Percentiles rank a stretch among this genome's conserved stretches.
Evolutionary conservation across 1,140 invertebrate species (phyloP).

Genomic region (Temnothorax curvispinosus): DNA sequence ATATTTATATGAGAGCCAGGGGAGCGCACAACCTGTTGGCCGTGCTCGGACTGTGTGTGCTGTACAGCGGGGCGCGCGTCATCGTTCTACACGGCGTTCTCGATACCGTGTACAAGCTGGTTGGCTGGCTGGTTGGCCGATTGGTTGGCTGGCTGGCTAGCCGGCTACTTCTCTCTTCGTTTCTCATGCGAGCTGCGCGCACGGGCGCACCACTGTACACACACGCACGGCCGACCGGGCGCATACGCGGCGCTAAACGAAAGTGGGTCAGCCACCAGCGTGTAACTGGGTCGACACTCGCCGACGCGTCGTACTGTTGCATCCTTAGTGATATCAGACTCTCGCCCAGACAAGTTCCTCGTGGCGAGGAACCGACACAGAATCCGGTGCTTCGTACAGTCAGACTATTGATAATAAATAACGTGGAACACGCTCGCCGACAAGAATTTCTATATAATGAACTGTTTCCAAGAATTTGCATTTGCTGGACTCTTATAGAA

Average conservation of each 20-base stretch:
- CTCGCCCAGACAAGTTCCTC: background rate
- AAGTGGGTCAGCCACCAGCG: conserved; percentile 76
- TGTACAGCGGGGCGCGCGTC: conserved; percentile 60
- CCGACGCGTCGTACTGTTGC: background rate
- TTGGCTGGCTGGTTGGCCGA: conserved; percentile 1
- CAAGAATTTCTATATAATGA: background rate
- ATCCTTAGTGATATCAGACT: conserved; percentile 30
- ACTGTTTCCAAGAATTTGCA: background rate
- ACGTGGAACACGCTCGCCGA: background rate
- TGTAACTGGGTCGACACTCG: conserved; percentile 59
- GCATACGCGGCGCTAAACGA: conserved; percentile 57
- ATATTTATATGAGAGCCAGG: conserved; percentile 82
- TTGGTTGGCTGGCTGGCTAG: conserved; percentile 12
- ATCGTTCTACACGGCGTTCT: conserved; percentile 45
- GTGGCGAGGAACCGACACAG: background rate
- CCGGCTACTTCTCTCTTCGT: conserved; percentile 34
- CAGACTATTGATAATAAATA: background rate
- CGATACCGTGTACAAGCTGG: conserved; percentile 38
- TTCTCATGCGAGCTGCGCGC: conserved; percentile 25
- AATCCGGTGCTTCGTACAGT: background rate
- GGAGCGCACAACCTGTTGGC: conserved; percentile 82
- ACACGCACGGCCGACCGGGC: conserved; percentile 15
- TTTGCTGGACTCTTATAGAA: background rate
- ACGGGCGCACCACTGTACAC: conserved; percentile 1
- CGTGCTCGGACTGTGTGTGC: conserved; percentile 21